Percentiles rank a stretch among this genome's conserved stretches.
Conservation (phyloP, 2,113 vertebrate genomes). For the Stictonetta naevosa region DNA sequence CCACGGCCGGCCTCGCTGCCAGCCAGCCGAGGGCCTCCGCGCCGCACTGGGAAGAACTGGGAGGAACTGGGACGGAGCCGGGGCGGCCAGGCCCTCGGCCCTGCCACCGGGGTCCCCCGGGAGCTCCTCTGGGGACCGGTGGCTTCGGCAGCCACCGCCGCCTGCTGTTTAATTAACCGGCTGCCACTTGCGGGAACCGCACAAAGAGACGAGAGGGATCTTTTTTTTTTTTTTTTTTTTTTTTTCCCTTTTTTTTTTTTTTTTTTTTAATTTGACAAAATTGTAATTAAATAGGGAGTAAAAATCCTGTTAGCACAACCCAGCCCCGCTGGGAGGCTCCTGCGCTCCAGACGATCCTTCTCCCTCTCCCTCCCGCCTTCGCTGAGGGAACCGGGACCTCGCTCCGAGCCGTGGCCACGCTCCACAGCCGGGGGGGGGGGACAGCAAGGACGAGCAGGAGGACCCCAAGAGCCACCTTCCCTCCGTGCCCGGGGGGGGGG, state of each 20-base stretch:
- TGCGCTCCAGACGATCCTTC: background rate
- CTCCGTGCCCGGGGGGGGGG: fast-evolving
- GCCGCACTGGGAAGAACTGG: background rate
- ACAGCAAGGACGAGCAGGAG: fast-evolving
- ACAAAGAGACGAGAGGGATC: background rate
- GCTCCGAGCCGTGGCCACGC: too few species aligned
- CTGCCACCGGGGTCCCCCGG: background rate
- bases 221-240: background rate
- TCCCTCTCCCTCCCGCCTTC: background rate
- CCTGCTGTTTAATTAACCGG: background rate
- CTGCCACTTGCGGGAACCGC: background rate
- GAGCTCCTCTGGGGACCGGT: fast-evolving
- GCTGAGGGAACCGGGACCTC: background rate
- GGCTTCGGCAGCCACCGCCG: background rate
- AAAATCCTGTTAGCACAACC: conserved; percentile 42
- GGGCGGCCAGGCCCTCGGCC: background rate
- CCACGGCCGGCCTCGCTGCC: fast-evolving
- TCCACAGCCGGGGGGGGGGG: background rate
- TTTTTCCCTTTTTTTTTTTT: background rate
- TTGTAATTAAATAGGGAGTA: conserved; percentile 60
- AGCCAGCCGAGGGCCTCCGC: fast-evolving
- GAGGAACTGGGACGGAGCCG: background rate
- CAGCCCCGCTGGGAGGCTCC: conserved; percentile 12
- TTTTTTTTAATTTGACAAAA: conserved; percentile 25
- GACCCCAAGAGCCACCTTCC: background rate